These are phyloP conservation scores for Meloidogyne hapla DNA, from an alignment of 1,140 invertebrate species.

Conservation along the genomic window DNA sequence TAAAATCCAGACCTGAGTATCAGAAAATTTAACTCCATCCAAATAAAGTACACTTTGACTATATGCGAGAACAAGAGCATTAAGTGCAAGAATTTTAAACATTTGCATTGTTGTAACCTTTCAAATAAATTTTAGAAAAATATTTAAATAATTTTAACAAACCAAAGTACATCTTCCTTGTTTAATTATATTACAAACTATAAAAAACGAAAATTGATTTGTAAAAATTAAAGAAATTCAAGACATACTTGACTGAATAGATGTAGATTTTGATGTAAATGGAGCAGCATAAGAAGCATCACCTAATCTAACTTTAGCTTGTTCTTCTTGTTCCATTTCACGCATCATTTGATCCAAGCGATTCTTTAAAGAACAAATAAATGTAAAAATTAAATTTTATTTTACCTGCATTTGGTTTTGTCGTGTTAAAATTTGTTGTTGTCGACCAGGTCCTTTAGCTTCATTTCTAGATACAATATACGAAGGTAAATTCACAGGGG, in stretches of 20 bases:
- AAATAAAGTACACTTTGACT: slow-evolving; percentile 96
- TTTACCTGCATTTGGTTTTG: slow-evolving; percentile 28
- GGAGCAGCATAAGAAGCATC: slow-evolving; percentile 98
- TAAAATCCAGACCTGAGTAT: slow-evolving; percentile 90
- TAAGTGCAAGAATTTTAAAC: slow-evolving; percentile 99
- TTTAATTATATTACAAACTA: slow-evolving; percentile 97
- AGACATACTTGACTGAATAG: slow-evolving; percentile 83
- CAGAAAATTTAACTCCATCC: slow-evolving; percentile 95
- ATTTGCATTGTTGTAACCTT: slow-evolving; percentile 91
- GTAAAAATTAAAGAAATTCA: neutral
- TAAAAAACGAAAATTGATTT: slow-evolving; percentile 33
- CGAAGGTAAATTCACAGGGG: neutral
- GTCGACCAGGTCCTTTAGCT: neutral
- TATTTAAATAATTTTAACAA: neutral
- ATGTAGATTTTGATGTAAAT: slow-evolving; percentile 94
- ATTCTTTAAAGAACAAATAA: slow-evolving; percentile 34
- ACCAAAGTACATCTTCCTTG: slow-evolving; percentile 94
- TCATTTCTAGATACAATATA: neutral
- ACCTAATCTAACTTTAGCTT: slow-evolving; percentile 85
- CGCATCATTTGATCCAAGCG: slow-evolving; percentile 77
- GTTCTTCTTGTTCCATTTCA: slow-evolving; percentile 86
- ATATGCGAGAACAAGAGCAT: slow-evolving; percentile 94
- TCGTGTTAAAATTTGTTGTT: neutral
- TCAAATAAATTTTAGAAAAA: neutral
- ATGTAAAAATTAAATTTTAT: slow-evolving; percentile 13